phyloP scores from a whole-genome alignment of 1,140 invertebrate genomes.

The Microplitis demolitor region DNA sequence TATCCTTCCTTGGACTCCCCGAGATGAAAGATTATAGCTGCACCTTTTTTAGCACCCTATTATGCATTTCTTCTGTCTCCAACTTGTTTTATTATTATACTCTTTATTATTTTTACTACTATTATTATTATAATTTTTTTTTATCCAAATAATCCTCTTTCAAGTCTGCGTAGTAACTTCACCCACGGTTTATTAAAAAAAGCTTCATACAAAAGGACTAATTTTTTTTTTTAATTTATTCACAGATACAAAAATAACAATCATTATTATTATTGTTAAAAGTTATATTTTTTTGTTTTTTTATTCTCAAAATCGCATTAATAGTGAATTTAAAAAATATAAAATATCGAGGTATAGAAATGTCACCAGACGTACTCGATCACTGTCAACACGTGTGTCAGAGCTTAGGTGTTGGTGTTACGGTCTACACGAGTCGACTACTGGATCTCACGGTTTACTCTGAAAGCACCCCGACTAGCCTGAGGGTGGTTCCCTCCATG shows the following conservation, averaged over 20 bases:
- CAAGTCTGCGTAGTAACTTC: neutral
- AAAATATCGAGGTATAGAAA: neutral
- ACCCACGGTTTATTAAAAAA: too few species aligned
- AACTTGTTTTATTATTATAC: neutral
- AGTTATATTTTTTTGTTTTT: too few species aligned
- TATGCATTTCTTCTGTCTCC: constrained; percentile 12
- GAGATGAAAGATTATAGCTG: constrained; percentile 15
- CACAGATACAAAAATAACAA: too few species aligned
- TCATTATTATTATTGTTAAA: too few species aligned
- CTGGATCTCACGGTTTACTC: constrained; percentile 13
- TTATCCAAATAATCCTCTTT: too few species aligned
- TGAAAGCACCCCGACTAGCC: neutral
- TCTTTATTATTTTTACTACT: neutral
- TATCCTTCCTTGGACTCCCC: neutral
- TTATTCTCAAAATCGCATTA: too few species aligned
- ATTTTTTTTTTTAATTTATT: too few species aligned
- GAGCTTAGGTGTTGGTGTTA: neutral
- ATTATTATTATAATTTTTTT: neutral
- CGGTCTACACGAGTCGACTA: constrained; percentile 21
- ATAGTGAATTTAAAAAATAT: too few species aligned
- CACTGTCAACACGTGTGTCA: neutral
- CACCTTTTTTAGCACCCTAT: neutral
- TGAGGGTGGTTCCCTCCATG: neutral
- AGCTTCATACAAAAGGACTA: too few species aligned
- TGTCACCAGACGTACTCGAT: neutral